Evolutionary conservation across 2,888 invertebrate genomes (phyloP), one percentile per base, ranked within the genome.

Genomic region (Lumbricus terrestris): DNA sequence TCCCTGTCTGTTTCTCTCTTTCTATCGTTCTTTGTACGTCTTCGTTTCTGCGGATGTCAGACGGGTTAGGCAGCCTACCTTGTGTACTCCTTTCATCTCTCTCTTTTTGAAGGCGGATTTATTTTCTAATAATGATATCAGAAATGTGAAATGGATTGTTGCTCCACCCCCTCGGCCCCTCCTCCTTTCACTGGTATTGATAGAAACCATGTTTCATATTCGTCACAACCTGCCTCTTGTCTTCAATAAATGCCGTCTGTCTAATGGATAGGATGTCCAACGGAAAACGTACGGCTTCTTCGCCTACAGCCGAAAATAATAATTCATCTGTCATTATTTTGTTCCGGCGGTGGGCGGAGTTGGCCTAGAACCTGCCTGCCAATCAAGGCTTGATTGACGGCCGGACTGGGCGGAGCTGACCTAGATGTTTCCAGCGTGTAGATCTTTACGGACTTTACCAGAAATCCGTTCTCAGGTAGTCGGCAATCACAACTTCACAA

Each of bases 101-200:
- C 69, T n/a, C n/a, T n/a, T 0, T 69, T 29, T n/a, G 29, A n/a
- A 29, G 11, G 69, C n/a, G 69, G 29, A 69, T 69, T n/a, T 69
- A 69, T 69, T 69, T 69, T 69, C n/a, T 69, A 69, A n/a, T 69
- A 69, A 69, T 69, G 69, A 69, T 69, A 69, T 69, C 69, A 69
- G n/a, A 29, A 69, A n/a, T 69, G 23, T 23, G 69, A 69, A 69
- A n/a, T 69, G 69, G 69, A n/a, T 69, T 69, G 69, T 69, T 69
- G 69, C 29, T 16, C 69, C 29, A 23, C 23, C 69, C 2, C 47
- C 18, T 20, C 47, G n/a, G n/a, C 5, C 47, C n/a, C n/a, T n/a
- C n/a, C n/a, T n/a, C n/a, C n/a, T n/a, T n/a, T n/a, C n/a, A n/a
- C n/a, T n/a, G 16, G 69, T 69, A 69, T 69, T 69, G 29, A 69